phyloP scores from a whole-genome alignment of 1,140 invertebrate species.

The Sycobia sp. region DNA sequence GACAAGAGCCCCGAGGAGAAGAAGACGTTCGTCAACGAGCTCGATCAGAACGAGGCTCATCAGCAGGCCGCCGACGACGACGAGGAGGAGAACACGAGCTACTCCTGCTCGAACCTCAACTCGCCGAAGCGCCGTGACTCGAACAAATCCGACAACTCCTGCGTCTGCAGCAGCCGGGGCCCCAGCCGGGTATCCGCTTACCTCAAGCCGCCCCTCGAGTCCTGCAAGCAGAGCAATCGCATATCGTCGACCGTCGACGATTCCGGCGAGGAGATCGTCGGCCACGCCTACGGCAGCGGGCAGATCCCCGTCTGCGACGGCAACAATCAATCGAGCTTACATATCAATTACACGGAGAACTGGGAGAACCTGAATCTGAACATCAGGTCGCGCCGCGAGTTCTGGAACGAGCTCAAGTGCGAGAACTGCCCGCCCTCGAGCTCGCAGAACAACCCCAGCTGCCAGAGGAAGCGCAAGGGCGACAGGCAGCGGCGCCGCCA shows the following conservation, averaged over 20 bases:
- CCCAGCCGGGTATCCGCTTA: constrained; percentile 23
- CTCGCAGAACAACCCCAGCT: background rate
- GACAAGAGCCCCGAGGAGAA: constrained; percentile 60
- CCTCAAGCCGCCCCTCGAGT: constrained; percentile 7
- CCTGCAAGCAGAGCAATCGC: constrained; percentile 20
- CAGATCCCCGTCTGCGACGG: constrained; percentile 56
- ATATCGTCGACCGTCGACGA: constrained; percentile 54
- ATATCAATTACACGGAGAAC: constrained; percentile 59
- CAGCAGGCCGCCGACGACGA: constrained; percentile 2
- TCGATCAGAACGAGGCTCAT: constrained; percentile 28
- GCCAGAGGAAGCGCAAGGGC: constrained; percentile 32
- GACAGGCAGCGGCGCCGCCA: constrained; percentile 46
- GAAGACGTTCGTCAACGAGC: constrained; percentile 48
- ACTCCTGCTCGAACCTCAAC: constrained; percentile 55
- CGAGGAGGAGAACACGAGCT: constrained; percentile 51
- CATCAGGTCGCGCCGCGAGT: constrained; percentile 53
- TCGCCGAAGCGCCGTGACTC: constrained; percentile 50
- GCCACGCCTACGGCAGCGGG: constrained; percentile 55
- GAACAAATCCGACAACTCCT: constrained; percentile 45
- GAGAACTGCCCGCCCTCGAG: constrained; percentile 50
- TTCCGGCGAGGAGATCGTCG: constrained; percentile 56
- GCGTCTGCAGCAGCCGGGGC: constrained; percentile 45
- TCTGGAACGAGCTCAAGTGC: constrained; percentile 56
- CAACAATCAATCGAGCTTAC: constrained; percentile 49
- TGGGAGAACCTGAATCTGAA: constrained; percentile 59